Base-by-base conservation (phyloP, 2,113 vertebrate genomes). In the Tachysurus fulvidraco region DNA sequence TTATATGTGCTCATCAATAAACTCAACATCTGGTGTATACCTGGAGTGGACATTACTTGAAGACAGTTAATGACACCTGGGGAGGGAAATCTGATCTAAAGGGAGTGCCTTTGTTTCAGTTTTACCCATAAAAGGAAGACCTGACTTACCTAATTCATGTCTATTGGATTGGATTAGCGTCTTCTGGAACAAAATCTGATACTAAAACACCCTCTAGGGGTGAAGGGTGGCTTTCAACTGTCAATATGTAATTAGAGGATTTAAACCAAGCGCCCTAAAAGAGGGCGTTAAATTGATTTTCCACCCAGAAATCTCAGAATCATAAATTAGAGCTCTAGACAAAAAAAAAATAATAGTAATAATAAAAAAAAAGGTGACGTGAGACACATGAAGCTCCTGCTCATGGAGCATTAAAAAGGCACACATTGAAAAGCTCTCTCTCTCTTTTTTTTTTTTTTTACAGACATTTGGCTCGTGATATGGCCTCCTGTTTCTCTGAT, bases 21-120 rank as follows among this genome's bases (percentile, higher is more conserved):
- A 60, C 28, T 17, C 23, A 55, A 62, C 85, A 30, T 86, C 79
- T 82, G 85, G 85, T 82, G 79, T 86, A 86, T 86, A 86, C 79
- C 73, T 62, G 30, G 4, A 8, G 23, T 44, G 9, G 55, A 76
- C 12, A 9, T 60, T 36, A 83, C 80, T 83, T 87, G 85, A 86
- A 86, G 85, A 87, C 46, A 12, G 46, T 36, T 54, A 30, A 9
- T 55, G 60, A 69, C 46, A 28, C 65, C 41, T 64, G 85, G 11
- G 11, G 60, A 57, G 11, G 60, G 55, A 59, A 41, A 25, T 14
- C 67, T 12, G 25, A 60, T 57, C n/a, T 67, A 5, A 46, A 69
- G 25, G 25, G 16, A 44, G 14, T 17, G 59, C 9, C 14, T 79
- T 85, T 79, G 84, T 65, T 55, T 14, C 76, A 86, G 21, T 36